A percentile compares a stretch with the other conserved stretches of the same genome.
These are phyloP conservation scores for Pseudonaja textilis DNA, from an alignment of 2,113 vertebrate species.

Conservation along the genomic window DNA sequence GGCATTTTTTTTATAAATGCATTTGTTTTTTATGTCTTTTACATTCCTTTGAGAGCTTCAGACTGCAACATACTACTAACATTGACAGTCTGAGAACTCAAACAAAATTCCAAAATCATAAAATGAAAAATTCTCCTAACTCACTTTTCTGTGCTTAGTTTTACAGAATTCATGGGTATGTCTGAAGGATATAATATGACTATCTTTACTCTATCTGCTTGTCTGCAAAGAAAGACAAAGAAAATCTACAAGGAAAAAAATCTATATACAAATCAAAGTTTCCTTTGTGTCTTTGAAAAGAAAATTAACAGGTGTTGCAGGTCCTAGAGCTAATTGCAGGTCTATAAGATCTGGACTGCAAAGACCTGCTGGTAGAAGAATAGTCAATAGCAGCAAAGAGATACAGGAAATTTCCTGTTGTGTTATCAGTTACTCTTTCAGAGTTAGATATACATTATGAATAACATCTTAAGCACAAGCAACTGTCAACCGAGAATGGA, in stretches of 20 bases:
- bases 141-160: constrained; percentile 43
- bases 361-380: background rate
- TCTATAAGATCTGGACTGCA: background rate
- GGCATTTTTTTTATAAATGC: background rate
- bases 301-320: background rate
- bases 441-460: background rate
- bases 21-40: constrained; percentile 16
- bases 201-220: constrained; percentile 44
- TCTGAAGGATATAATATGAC: constrained; percentile 46
- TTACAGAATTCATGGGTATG: constrained; percentile 45
- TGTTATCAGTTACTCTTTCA: background rate
- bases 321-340: background rate
- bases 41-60: constrained; percentile 25
- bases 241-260: constrained; percentile 49
- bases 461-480: background rate
- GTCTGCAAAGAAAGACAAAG: constrained; percentile 41
- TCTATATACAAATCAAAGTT: constrained; percentile 27
- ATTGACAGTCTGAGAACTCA: constrained; percentile 30
- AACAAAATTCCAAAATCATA: constrained; percentile 46
- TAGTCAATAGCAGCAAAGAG: background rate
- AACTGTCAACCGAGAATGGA: too few species aligned
- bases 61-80: background rate
- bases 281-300: constrained; percentile 30
- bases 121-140: constrained; percentile 42
- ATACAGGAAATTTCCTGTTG: background rate